Percentiles rank a stretch among this genome's conserved stretches.
Conservation (phyloP, 2,888 invertebrate species). For the Molanna angustata region DNA sequence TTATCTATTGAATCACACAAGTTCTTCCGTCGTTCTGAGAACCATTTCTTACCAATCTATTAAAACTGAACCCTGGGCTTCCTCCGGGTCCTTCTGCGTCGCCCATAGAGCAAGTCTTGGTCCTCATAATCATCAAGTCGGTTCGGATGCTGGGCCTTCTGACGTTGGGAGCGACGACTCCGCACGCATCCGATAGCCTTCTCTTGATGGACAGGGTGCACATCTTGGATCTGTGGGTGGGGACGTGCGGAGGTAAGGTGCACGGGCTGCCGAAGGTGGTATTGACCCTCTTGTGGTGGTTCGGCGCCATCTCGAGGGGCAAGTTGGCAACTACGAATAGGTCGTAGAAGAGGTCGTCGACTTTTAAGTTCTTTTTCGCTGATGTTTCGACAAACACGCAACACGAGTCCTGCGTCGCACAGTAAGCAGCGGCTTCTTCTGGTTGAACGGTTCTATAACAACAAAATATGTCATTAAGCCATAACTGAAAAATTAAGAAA, state of each 20-base stretch:
- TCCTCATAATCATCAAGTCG: constrained; percentile 84
- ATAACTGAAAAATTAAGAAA: not conserved
- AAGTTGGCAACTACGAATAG: constrained; percentile 79
- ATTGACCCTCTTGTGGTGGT: constrained; percentile 78
- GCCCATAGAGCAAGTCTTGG: constrained; percentile 72
- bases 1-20: constrained; percentile 54
- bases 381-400: constrained; percentile 82
- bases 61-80: constrained; percentile 52
- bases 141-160: constrained; percentile 84
- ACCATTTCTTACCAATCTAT: constrained; percentile 48
- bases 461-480: not conserved
- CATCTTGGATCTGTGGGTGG: constrained; percentile 65
- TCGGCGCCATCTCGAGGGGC: constrained; percentile 86
- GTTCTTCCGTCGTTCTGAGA: constrained; percentile 50
- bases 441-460: constrained; percentile 66
- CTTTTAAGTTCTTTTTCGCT: constrained; percentile 75
- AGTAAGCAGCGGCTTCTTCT: constrained; percentile 76
- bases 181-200: constrained; percentile 81
- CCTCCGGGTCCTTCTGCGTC: constrained; percentile 61
- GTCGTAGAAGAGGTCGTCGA: constrained; percentile 82
- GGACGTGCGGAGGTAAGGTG: constrained; percentile 65
- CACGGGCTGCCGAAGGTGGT: constrained; percentile 75
- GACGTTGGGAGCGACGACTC: constrained; percentile 85
- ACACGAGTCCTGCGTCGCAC: constrained; percentile 70
- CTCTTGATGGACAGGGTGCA: constrained; percentile 79